phyloP scores from a whole-genome alignment of 92 coral and sea anemone genomes.

The Diadumene lineata region DNA sequence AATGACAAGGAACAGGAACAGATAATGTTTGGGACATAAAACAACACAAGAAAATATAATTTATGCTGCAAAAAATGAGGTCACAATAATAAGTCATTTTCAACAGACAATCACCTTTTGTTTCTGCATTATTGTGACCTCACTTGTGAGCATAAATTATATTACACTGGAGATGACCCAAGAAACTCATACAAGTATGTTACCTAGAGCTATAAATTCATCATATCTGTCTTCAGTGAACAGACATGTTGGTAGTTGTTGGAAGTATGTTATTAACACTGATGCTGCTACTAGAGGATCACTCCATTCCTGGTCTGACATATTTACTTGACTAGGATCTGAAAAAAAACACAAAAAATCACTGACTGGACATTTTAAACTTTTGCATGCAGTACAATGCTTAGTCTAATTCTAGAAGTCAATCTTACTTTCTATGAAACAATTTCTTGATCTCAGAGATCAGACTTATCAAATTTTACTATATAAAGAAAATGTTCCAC shows the following conservation, averaged over 20 bases:
- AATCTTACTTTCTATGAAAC: too few relatives aligned
- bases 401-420: too few relatives aligned
- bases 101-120: background rate
- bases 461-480: too few relatives aligned
- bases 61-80: background rate
- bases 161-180: too few relatives aligned
- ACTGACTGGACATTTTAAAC: background rate
- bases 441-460: too few relatives aligned
- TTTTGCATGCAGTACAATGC: too few relatives aligned
- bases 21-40: background rate
- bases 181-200: background rate
- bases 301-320: conserved; percentile 94
- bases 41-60: too few relatives aligned
- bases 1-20: background rate
- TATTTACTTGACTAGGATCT: conserved; percentile 56
- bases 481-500: too few relatives aligned
- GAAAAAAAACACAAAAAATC: background rate
- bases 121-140: too few relatives aligned
- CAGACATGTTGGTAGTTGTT: conserved; percentile 82
- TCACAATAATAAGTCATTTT: too few relatives aligned
- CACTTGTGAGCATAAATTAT: too few relatives aligned
- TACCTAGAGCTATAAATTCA: conserved; percentile 30
- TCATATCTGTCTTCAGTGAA: conserved; percentile 70
- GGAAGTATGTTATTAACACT: conserved; percentile 70
- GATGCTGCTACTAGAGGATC: conserved; percentile 82